A percentile compares a stretch with the other conserved stretches of the same genome.
These are phyloP conservation scores for Heliothis virescens DNA, from an alignment of 1,140 invertebrate species.

Conservation along the genomic window DNA sequence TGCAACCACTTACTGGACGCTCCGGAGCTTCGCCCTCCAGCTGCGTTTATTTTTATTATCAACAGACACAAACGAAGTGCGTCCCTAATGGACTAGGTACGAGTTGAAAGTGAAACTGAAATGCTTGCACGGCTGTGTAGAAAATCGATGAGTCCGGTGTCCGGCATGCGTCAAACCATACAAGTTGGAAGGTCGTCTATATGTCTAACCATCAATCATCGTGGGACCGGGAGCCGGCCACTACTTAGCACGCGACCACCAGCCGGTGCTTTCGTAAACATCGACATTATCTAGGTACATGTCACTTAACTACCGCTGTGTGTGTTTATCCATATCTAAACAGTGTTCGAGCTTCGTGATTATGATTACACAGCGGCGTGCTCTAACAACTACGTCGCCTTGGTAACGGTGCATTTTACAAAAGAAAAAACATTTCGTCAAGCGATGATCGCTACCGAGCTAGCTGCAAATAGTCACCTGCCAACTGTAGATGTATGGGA, in stretches of 20 bases:
- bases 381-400: constrained; percentile 65
- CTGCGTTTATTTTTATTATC: constrained; percentile 42
- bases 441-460: constrained; percentile 67
- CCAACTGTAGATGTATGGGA: constrained; percentile 80
- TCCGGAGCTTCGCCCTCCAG: constrained; percentile 32
- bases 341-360: constrained; percentile 46
- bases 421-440: constrained; percentile 60
- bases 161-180: constrained; percentile 68
- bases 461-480: constrained; percentile 74
- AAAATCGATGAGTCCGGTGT: constrained; percentile 78
- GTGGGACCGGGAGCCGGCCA: constrained; percentile 52
- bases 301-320: constrained; percentile 18
- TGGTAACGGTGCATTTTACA: constrained; percentile 68
- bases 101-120: constrained; percentile 75
- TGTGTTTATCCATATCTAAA: constrained; percentile 45
- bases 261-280: constrained; percentile 52
- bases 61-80: constrained; percentile 45
- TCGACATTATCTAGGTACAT: constrained; percentile 39
- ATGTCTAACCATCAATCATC: constrained; percentile 69
- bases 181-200: constrained; percentile 68
- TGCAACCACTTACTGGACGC: constrained; percentile 58
- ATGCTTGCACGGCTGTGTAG: constrained; percentile 61
- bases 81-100: constrained; percentile 62
- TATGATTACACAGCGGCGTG: constrained; percentile 64
- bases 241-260: constrained; percentile 60